Base-by-base conservation (phyloP, 53 echinoderm and acorn worm species). In the Hippasteria phrygiana region DNA sequence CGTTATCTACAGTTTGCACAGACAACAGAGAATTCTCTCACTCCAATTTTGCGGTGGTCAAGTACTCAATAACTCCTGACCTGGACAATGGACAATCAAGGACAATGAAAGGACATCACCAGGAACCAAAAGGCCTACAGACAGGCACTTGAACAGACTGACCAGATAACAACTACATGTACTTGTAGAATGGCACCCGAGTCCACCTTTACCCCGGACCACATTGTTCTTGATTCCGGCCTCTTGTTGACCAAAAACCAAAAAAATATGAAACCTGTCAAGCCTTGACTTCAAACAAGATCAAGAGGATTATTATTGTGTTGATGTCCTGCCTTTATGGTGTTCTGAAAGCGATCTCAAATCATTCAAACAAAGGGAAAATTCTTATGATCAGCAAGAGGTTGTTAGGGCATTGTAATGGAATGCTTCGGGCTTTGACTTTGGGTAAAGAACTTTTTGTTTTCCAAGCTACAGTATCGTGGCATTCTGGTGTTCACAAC, bases 221-320 rank as follows among this genome's bases (percentile, higher is more conserved):
- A 33, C 48, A 76, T 76, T 76, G 34, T 76, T 59, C 59, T 59
- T 7, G 46, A 45, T 45, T 45, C 46, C 11, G 73, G 40, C 73
- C 73, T 42, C 50, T 76, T 76, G 54, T 48, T 18, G 22, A 43
- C 26, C 34, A 31, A 27, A 41, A 76, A 35, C 11, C 3, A 47
- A 24, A 28, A 0, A 43, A 46, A 76, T 26, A 16, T 50, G 32
- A 37, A 69, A 31, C 76, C 35, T 31, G 54, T 31, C 34, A 76
- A 24, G 45, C 47, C 47, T 75, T 75, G 75, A 75, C 75, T 47
- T 31, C 45, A 12, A 46, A 28, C 33, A 76, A 12, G 43, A 31
- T 50, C 31, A 76, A 76, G 32, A 13, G 31, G 53, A 76, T 76
- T 76, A 48, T 76, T 5, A 76, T 48, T 76, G 32, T 74, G 73